Percentiles rank a stretch among this genome's conserved stretches.
phyloP scores from a whole-genome alignment of 1,140 invertebrate genomes.

The Drosophila tristis region DNA sequence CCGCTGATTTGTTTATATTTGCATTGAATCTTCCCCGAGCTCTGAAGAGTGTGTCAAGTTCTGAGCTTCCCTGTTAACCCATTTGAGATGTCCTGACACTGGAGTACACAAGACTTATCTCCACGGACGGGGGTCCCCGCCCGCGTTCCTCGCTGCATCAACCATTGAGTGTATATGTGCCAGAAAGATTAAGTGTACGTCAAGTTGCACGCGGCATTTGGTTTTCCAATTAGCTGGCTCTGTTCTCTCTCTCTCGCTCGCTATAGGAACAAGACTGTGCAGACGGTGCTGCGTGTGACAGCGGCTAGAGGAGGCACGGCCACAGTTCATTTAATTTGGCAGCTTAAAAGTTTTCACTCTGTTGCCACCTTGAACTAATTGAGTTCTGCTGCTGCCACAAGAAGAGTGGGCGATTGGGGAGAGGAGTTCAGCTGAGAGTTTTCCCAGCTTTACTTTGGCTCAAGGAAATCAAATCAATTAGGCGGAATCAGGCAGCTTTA shows the following conservation, averaged over 20 bases:
- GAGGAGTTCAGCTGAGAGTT: conserved; percentile 13
- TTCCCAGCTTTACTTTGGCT: conserved; percentile 6
- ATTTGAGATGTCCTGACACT: conserved; percentile 70
- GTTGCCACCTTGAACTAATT: conserved; percentile 52
- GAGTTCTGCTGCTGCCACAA: conserved; percentile 22
- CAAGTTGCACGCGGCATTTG: conserved; percentile 61
- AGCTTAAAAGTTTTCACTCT: conserved; percentile 62
- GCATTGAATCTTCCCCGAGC: conserved; percentile 74
- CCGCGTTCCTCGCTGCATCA: neutral
- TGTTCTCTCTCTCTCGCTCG: conserved; percentile 5
- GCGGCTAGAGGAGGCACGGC: neutral
- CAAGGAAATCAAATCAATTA: conserved; percentile 54
- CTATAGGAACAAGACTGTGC: conserved; percentile 2
- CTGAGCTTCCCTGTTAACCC: conserved; percentile 68
- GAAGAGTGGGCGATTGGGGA: neutral
- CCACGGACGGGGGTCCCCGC: neutral
- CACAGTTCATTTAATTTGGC: conserved; percentile 59
- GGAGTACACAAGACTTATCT: conserved; percentile 18
- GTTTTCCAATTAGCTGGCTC: conserved; percentile 64
- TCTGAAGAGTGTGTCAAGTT: conserved; percentile 76
- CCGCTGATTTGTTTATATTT: conserved; percentile 80
- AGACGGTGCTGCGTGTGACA: conserved; percentile 54
- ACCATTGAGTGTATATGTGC: conserved; percentile 13
- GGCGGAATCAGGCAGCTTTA: conserved; percentile 34
- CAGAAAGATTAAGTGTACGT: conserved; percentile 69